phyloP scores from a whole-genome alignment of 2,113 vertebrate species.

The Indicator indicator region DNA sequence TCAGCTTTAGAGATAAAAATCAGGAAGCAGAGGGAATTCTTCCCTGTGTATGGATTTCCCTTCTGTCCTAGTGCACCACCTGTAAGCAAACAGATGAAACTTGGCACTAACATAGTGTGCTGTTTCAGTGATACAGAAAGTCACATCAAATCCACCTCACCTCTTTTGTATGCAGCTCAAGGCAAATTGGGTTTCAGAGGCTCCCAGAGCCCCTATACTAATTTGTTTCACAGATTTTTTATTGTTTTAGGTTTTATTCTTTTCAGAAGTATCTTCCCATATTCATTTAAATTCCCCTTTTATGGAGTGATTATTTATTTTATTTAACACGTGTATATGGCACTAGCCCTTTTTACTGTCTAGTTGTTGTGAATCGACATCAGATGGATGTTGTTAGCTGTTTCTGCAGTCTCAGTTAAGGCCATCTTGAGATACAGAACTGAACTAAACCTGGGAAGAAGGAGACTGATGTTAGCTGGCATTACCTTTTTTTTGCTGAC shows the following conservation, averaged over 20 bases:
- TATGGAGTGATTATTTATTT: neutral
- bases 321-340: neutral
- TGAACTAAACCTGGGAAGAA: neutral
- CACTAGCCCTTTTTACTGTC: neutral
- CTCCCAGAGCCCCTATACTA: neutral
- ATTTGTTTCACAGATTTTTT: neutral
- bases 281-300: neutral
- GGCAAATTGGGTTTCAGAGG: slow-evolving; percentile 8
- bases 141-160: neutral
- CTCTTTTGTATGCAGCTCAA: slow-evolving; percentile 1
- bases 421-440: neutral
- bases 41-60: neutral
- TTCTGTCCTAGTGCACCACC: neutral
- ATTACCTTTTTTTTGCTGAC: neutral
- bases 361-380: neutral
- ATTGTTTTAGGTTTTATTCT: neutral
- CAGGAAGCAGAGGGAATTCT: neutral
- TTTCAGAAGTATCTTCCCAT: neutral
- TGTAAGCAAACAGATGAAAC: neutral
- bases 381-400: neutral
- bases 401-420: neutral
- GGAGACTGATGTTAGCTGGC: neutral
- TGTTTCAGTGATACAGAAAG: neutral
- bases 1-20: neutral
- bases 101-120: neutral